phyloP scores from a whole-genome alignment of 2,888 invertebrate species.

The Endomychus coccineus region DNA sequence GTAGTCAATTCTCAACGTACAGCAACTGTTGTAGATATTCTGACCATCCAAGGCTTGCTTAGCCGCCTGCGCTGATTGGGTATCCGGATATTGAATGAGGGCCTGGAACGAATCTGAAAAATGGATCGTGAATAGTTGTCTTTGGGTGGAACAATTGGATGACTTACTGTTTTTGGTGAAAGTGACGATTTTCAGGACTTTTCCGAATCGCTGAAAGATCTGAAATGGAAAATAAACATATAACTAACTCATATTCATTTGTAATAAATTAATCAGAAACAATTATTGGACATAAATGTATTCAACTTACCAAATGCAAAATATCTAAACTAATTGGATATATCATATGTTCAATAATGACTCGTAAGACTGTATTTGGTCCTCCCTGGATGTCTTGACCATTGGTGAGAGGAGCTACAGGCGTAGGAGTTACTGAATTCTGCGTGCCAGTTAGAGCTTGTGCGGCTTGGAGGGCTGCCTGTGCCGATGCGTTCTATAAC shows the following conservation, averaged over 20 bases:
- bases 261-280: neutral
- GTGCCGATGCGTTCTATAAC: slow-evolving; percentile 72
- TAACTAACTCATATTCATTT: slow-evolving; percentile 1
- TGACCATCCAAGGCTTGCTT: slow-evolving; percentile 97
- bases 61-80: slow-evolving; percentile 93
- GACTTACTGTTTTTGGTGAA: slow-evolving; percentile 99
- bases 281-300: neutral
- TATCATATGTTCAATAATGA: slow-evolving; percentile 97
- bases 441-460: slow-evolving; percentile 66
- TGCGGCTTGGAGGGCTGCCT: slow-evolving; percentile 78
- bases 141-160: neutral
- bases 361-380: slow-evolving; percentile 92
- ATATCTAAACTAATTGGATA: slow-evolving; percentile 98
- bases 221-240: too few species aligned
- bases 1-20: slow-evolving; percentile 98
- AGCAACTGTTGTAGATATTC: slow-evolving; percentile 99
- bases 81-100: slow-evolving; percentile 96
- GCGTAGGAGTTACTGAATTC: slow-evolving; percentile 56
- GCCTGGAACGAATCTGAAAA: slow-evolving; percentile 93
- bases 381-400: slow-evolving; percentile 76
- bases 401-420: slow-evolving; percentile 44
- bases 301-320: slow-evolving; percentile 72
- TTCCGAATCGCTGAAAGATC: slow-evolving; percentile 98
- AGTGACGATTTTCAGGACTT: slow-evolving; percentile 98
- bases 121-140: slow-evolving; percentile 19